phyloP scores from a whole-genome alignment of 2,888 invertebrate species.

The Chrysodeixis includens region DNA sequence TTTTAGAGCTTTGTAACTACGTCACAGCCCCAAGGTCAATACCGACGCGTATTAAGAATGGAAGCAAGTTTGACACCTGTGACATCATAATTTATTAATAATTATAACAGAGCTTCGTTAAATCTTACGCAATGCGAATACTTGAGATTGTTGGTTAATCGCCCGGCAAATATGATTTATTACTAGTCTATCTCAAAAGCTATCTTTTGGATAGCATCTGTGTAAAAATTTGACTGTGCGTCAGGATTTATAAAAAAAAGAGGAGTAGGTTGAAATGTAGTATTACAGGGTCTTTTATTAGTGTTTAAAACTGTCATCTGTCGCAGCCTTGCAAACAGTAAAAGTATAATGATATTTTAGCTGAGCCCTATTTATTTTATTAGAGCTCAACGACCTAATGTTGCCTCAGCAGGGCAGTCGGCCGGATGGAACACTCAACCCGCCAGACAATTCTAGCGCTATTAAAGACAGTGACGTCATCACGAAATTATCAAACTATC shows the following conservation, averaged over 20 bases:
- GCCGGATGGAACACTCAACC: slow-evolving; percentile 3
- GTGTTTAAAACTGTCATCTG: too few relatives aligned
- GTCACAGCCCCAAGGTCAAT: slow-evolving; percentile 19
- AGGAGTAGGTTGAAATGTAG: too few relatives aligned
- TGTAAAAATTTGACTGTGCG: too few relatives aligned
- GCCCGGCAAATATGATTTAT: background rate
- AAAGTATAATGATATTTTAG: too few relatives aligned
- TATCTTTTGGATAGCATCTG: too few relatives aligned
- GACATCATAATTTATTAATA: slow-evolving; percentile 12
- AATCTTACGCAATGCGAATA: background rate
- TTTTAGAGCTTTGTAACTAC: slow-evolving; percentile 21
- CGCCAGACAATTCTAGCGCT: slow-evolving; percentile 1
- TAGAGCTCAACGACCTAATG: background rate
- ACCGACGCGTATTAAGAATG: background rate
- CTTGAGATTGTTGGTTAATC: background rate
- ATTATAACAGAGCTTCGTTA: background rate
- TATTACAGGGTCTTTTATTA: too few relatives aligned
- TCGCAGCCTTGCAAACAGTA: too few relatives aligned
- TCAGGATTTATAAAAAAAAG: too few relatives aligned
- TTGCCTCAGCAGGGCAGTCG: background rate
- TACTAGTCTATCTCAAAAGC: background rate
- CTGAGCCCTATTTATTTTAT: background rate
- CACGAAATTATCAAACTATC: background rate
- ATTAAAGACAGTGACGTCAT: background rate
- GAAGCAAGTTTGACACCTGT: background rate